These are phyloP conservation scores for Pogonognathellus flavescens DNA, from an alignment of 1,140 invertebrate genomes.

Conservation along the genomic window DNA sequence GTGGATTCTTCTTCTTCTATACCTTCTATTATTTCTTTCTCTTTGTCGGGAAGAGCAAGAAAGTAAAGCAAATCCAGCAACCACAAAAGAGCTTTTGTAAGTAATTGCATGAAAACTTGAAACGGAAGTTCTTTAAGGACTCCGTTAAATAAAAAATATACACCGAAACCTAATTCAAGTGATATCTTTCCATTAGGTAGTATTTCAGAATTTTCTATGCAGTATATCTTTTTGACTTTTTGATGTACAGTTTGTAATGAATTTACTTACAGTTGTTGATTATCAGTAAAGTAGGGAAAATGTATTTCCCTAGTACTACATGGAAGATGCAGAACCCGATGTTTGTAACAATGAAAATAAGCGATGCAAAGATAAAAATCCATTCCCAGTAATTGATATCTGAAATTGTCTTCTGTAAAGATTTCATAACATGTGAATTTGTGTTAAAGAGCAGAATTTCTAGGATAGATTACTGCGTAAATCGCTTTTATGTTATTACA, in stretches of 20 bases:
- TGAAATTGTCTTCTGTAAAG: background rate
- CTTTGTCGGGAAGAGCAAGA: conserved; percentile 31
- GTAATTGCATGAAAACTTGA: conserved; percentile 54
- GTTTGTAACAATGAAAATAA: conserved; percentile 43
- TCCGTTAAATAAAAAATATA: conserved; percentile 52
- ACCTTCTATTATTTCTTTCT: background rate
- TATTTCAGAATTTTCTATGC: too few relatives aligned
- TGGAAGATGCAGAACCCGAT: conserved; percentile 53
- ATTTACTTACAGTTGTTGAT: conserved; percentile 55
- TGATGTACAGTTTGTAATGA: too few relatives aligned
- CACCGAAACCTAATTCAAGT: conserved; percentile 31
- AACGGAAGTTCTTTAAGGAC: conserved; percentile 56
- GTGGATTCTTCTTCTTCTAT: background rate
- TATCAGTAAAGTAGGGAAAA: conserved; percentile 51
- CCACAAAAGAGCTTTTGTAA: conserved; percentile 52
- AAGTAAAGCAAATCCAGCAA: conserved; percentile 57
- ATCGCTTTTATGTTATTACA: too few relatives aligned
- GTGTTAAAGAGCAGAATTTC: background rate
- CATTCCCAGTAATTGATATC: conserved; percentile 57
- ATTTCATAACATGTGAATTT: background rate
- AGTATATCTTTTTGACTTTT: too few relatives aligned
- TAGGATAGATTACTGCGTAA: too few relatives aligned
- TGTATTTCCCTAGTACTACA: conserved; percentile 38
- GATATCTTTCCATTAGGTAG: background rate
- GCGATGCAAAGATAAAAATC: conserved; percentile 40